Percentiles rank a stretch among this genome's conserved stretches.
phyloP scores from a whole-genome alignment of 2,797 vertebrate species.

The Spinibarbus caldwelli region DNA sequence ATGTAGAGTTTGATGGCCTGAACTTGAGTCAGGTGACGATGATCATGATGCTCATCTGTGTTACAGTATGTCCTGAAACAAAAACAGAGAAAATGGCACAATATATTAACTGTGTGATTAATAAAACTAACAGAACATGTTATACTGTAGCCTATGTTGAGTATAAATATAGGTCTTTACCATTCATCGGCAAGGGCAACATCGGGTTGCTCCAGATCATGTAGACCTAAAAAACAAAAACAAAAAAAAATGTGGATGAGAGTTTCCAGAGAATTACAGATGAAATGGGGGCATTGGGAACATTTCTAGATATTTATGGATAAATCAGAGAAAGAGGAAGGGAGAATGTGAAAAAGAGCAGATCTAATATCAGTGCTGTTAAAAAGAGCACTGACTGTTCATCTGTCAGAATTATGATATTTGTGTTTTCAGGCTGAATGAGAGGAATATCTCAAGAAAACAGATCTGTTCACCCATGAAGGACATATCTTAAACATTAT shows the following conservation, averaged over 20 bases:
- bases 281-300: neutral
- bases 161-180: slow-evolving; percentile 75
- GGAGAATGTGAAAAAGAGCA: neutral
- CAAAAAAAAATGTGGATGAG: slow-evolving; percentile 53
- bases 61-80: slow-evolving; percentile 94
- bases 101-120: neutral
- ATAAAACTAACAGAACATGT: neutral
- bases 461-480: neutral
- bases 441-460: neutral
- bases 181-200: slow-evolving; percentile 98
- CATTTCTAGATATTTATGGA: neutral
- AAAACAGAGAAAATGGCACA: slow-evolving; percentile 1
- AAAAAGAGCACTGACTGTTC: neutral
- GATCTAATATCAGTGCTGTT: neutral
- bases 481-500: neutral
- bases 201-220: slow-evolving; percentile 97
- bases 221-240: slow-evolving; percentile 83
- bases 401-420: neutral
- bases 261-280: slow-evolving; percentile 63
- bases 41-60: slow-evolving; percentile 93
- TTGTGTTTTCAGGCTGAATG: neutral
- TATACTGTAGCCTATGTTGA: neutral
- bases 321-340: neutral
- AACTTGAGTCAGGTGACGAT: slow-evolving; percentile 91
- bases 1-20: slow-evolving; percentile 96